phyloP scores from a whole-genome alignment of 2,113 vertebrate species.

The Rutilus rutilus region DNA sequence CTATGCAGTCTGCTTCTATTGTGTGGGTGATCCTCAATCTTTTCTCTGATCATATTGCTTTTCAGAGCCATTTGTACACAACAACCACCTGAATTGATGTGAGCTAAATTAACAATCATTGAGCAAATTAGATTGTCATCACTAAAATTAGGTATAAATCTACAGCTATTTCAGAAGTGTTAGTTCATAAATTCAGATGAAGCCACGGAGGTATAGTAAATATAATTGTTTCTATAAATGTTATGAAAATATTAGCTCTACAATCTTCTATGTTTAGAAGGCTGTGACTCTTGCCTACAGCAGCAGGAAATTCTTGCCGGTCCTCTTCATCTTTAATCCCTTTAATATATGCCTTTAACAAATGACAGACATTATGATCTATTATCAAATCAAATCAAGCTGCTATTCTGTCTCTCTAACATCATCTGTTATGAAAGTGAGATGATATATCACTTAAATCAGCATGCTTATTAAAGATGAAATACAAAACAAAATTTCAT shows the following conservation, averaged over 20 bases:
- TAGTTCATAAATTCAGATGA: background rate
- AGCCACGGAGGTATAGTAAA: background rate
- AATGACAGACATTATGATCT: background rate
- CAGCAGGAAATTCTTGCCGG: conserved; percentile 7
- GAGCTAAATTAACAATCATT: background rate
- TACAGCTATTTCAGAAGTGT: background rate
- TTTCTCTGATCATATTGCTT: background rate
- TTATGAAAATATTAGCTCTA: background rate
- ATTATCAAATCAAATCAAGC: background rate
- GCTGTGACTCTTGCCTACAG: background rate
- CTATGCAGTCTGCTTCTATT: background rate
- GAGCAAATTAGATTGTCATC: background rate
- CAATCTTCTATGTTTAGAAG: background rate
- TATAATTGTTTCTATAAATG: background rate
- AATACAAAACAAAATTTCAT: background rate
- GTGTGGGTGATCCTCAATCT: background rate
- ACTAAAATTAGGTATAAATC: background rate
- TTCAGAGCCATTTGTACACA: background rate
- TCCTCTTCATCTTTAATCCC: conserved; percentile 4
- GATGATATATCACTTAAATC: background rate
- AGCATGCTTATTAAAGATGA: background rate
- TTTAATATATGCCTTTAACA: conserved; percentile 8
- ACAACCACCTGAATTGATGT: background rate
- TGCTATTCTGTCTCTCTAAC: background rate
- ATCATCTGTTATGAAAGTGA: background rate